Base-by-base conservation (phyloP, 1,140 invertebrate genomes). In the Lethrus apterus region DNA sequence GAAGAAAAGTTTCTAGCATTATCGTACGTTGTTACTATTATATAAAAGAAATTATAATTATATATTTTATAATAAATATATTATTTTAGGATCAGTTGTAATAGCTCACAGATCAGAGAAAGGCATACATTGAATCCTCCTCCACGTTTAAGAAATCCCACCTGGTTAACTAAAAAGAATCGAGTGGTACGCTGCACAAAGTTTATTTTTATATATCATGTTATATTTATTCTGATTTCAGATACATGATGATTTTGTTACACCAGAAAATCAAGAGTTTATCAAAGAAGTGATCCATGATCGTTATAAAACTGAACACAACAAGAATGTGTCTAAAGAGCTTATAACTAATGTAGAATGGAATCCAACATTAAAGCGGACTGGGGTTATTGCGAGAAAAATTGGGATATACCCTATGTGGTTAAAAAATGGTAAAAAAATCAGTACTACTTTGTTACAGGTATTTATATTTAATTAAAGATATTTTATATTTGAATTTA, bases 331-430 rank as follows among this genome's bases (percentile, higher is more conserved):
- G 56, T 59, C 68, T 46, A 73, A 79, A 4, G 73, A 77, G 50
- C 69, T 77, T 14, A 54, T 68, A 38, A 56, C 61, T 32, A 58
- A 69, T 58, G 67, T 70, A 10, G 64, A 79, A 57, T 94, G 88
- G 86, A 70, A 65, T 9, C 68, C 70, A 33, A 61, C 62, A 2
- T 76, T 80, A 4, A 70, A 73, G 48, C 74, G 95, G 60, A 78
- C 79, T 49, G 96, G 96, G 31, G 62, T 98, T 1, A 84, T 99
- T 63, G 93, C 85, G 0, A 76, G 83, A 42, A 99, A 99, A 73
- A 87, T 99, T 63, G 96, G 96, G 21, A 71, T 86, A 41, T 84
- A 94, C 66, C 92, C 92, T 9, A 71, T 98, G 64, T 99, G 93
- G 93, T 65, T 79, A 2, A 94, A 89, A 68, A 76, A 86, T 70